Conservation (phyloP, 2,797 vertebrate species). For the Sebastolobus altivelis region DNA sequence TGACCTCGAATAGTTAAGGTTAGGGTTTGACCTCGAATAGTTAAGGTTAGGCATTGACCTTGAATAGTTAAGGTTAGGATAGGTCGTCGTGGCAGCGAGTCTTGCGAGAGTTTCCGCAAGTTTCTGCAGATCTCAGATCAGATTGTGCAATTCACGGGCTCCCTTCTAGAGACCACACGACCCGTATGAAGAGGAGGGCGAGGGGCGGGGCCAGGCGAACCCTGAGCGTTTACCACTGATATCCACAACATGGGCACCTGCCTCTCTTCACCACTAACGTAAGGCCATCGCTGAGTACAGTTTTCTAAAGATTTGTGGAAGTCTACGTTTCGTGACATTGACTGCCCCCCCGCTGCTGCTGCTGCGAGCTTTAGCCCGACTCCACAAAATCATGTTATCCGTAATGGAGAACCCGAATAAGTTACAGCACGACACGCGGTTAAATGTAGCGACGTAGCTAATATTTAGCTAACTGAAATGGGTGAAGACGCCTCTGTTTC, state of each 20-base stretch:
- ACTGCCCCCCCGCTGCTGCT: not conserved
- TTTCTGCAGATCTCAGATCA: too few relatives aligned
- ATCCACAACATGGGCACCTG: not conserved
- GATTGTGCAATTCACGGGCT: too few relatives aligned
- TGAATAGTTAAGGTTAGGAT: too few relatives aligned
- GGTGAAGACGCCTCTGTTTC: conserved; percentile 15
- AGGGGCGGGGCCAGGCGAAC: not conserved
- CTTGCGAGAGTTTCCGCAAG: too few relatives aligned
- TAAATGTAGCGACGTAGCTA: not conserved
- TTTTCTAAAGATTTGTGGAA: not conserved
- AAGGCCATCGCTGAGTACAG: fast-evolving
- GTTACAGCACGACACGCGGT: not conserved
- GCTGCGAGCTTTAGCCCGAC: not conserved
- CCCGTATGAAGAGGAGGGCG: too few relatives aligned
- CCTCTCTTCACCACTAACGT: fast-evolving
- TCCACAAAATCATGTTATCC: conserved; percentile 24
- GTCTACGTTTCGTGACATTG: too few relatives aligned
- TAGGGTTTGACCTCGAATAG: too few relatives aligned
- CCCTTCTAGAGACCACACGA: too few relatives aligned
- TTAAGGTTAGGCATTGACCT: too few relatives aligned
- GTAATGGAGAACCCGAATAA: not conserved
- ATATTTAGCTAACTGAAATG: conserved; percentile 40
- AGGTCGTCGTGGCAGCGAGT: not conserved
- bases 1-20: too few relatives aligned
- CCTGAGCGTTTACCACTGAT: conserved; percentile 4